Evolutionary conservation across 2,888 invertebrate species (phyloP).

Genomic region (Tenodera sinensis): DNA sequence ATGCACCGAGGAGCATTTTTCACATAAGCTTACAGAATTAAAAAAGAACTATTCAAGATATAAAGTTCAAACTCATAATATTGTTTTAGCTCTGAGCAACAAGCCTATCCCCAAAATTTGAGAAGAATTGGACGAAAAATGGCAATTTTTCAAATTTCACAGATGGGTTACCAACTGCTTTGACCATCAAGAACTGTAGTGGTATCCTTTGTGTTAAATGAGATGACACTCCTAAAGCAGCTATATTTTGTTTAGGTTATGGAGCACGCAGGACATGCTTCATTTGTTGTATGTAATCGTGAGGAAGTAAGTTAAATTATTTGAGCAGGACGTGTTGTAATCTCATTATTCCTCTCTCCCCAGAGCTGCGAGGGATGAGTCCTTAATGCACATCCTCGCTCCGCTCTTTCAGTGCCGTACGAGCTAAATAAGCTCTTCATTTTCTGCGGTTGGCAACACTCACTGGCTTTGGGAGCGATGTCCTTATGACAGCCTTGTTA

Average conservation of each 20-base stretch:
- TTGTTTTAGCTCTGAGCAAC: too few relatives aligned
- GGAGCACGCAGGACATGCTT: neutral
- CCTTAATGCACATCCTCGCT: neutral
- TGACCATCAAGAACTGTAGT: too few relatives aligned
- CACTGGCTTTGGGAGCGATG: too few relatives aligned
- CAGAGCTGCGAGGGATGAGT: too few relatives aligned
- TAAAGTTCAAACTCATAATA: too few relatives aligned
- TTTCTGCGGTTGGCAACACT: neutral
- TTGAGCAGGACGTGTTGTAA: neutral
- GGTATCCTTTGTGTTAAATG: neutral
- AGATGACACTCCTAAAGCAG: neutral
- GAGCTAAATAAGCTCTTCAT: neutral
- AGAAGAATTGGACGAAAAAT: too few relatives aligned
- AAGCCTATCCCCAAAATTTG: too few relatives aligned
- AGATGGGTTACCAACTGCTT: too few relatives aligned
- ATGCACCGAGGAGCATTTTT: too few relatives aligned
- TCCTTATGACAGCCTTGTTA: neutral
- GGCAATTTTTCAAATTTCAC: too few relatives aligned
- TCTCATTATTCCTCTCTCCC: neutral
- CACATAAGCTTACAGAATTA: too few relatives aligned
- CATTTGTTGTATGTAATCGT: neutral
- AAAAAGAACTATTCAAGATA: too few relatives aligned
- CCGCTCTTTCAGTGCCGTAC: neutral
- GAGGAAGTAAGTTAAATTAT: neutral
- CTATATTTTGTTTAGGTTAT: neutral